Percentiles rank a stretch among this genome's conserved stretches.
Evolutionary conservation across 2,113 vertebrate species (phyloP).

Genomic region (Spermophilus dauricus): DNA sequence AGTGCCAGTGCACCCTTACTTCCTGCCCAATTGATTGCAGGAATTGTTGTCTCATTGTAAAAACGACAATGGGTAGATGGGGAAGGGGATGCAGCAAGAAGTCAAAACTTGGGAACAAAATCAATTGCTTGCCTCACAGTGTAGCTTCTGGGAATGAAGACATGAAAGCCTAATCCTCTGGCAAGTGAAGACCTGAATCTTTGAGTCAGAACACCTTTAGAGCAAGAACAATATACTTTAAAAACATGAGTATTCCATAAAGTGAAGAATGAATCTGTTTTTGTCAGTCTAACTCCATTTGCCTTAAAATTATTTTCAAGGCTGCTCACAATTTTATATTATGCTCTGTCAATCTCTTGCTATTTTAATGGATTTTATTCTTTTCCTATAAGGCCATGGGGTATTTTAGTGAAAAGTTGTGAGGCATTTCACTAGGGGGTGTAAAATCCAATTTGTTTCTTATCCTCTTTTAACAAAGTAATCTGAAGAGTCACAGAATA

Average conservation of each 20-base stretch:
- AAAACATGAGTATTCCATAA: neutral
- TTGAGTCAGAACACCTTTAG: neutral
- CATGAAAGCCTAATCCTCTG: neutral
- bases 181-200: neutral
- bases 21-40: neutral
- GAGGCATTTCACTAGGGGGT: constrained; percentile 28
- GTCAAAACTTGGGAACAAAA: constrained; percentile 32
- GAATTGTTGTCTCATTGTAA: constrained; percentile 41
- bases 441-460: constrained; percentile 74
- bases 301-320: constrained; percentile 65
- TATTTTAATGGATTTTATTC: constrained; percentile 66
- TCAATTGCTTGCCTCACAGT: neutral
- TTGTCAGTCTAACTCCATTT: constrained; percentile 51
- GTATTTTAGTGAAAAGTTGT: constrained; percentile 64
- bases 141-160: neutral
- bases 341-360: constrained; percentile 54
- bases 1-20: neutral
- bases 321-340: constrained; percentile 46
- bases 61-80: constrained; percentile 38
- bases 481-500: constrained; percentile 75
- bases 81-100: neutral
- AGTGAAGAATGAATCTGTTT: constrained; percentile 37
- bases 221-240: constrained; percentile 29
- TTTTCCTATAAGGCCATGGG: constrained; percentile 72
- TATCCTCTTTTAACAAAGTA: constrained; percentile 74